Percentiles rank a stretch among this genome's conserved stretches.
phyloP scores from a whole-genome alignment of 2,797 vertebrate genomes.

The Liparis tanakae region DNA sequence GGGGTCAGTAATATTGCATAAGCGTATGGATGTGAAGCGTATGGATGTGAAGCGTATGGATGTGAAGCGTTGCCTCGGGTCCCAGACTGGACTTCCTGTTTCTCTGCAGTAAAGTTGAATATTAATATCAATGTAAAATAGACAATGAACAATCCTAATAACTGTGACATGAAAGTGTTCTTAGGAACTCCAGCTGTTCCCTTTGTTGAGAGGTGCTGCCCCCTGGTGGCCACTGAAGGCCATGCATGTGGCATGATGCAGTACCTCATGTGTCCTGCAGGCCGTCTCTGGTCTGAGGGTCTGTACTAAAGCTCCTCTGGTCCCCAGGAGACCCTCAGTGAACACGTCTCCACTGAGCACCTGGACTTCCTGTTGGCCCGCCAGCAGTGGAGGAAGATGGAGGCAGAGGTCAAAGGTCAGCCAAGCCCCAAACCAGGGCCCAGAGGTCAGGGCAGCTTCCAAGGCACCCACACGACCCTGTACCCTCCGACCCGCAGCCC shows the following conservation, averaged over 20 bases:
- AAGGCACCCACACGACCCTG: conserved; percentile 72
- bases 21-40: no score
- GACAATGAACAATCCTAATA: no score
- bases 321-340: conserved; percentile 58
- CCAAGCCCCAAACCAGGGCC: conserved; percentile 66
- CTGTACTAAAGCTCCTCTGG: neutral
- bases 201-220: neutral
- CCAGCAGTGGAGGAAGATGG: conserved; percentile 80
- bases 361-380: conserved; percentile 76
- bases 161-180: no score
- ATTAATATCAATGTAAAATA: no score
- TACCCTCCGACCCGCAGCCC: conserved; percentile 78
- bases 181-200: no score
- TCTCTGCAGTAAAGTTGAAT: no score
- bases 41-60: no score
- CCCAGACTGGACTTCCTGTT: no score
- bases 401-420: conserved; percentile 75
- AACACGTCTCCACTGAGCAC: conserved; percentile 77
- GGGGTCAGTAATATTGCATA: no score
- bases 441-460: conserved; percentile 69
- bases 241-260: neutral
- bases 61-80: no score
- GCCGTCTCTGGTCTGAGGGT: no score
- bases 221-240: neutral
- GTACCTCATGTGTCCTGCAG: no score